Percentiles rank a stretch among this genome's conserved stretches.
Evolutionary conservation across 1,140 invertebrate species (phyloP).

Genomic region (Planococcus citri): DNA sequence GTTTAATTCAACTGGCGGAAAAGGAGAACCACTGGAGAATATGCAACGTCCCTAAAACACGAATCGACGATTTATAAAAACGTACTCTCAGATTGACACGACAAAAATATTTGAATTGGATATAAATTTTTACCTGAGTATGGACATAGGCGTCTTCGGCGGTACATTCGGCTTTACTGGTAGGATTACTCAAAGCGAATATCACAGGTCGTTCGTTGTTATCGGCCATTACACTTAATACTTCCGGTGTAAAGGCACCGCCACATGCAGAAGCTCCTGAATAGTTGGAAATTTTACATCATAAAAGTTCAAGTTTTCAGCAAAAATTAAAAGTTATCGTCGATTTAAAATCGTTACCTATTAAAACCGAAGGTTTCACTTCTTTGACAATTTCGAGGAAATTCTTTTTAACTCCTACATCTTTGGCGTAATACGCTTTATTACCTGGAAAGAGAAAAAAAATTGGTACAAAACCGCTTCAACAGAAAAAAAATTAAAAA

Average conservation of each 20-base stretch:
- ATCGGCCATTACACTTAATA: conserved; percentile 71
- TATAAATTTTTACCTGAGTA: conserved; percentile 52
- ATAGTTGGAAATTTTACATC: conserved; percentile 28
- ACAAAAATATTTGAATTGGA: background rate
- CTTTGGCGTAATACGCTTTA: conserved; percentile 70
- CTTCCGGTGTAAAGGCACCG: conserved; percentile 75
- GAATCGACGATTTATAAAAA: background rate
- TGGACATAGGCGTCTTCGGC: conserved; percentile 78
- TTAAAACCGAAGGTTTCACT: conserved; percentile 71
- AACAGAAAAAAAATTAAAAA: background rate
- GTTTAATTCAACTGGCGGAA: conserved; percentile 61
- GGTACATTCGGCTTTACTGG: conserved; percentile 90
- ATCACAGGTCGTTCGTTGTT: conserved; percentile 80
- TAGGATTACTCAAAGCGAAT: conserved; percentile 93
- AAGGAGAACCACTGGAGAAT: conserved; percentile 87
- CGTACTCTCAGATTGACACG: background rate
- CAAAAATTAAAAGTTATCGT: background rate
- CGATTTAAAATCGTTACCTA: conserved; percentile 46
- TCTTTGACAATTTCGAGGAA: conserved; percentile 64
- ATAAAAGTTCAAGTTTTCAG: background rate
- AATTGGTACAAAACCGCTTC: conserved; percentile 34
- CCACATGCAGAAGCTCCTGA: conserved; percentile 73
- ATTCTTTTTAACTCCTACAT: conserved; percentile 59
- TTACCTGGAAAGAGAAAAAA: conserved; percentile 48
- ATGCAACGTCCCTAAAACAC: conserved; percentile 63